Conservation (phyloP, 92 coral and sea anemone species). For the Zoanthus solanderi region DNA sequence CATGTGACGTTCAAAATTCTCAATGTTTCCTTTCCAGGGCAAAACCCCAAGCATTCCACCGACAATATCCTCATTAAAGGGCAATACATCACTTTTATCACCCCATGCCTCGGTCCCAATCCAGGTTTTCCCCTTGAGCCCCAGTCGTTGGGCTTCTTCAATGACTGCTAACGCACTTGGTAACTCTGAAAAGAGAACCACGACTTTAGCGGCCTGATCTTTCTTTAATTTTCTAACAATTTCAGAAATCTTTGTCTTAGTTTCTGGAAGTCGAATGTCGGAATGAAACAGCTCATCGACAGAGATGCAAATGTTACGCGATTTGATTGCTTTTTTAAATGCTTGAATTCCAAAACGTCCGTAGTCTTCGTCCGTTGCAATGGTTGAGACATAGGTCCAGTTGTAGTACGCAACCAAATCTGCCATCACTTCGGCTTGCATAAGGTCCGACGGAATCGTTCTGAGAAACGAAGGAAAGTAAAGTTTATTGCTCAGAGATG, state of each 20-base stretch:
- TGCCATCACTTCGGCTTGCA: constrained; percentile 97
- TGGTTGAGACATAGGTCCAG: constrained; percentile 92
- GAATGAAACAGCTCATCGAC: constrained; percentile 89
- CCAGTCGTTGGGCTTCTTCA: constrained; percentile 88
- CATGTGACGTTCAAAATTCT: constrained; percentile 76
- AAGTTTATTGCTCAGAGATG: constrained; percentile 83
- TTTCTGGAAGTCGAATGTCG: constrained; percentile 71
- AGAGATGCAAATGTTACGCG: constrained; percentile 86
- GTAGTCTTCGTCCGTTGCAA: constrained; percentile 96
- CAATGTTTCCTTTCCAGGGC: constrained; percentile 78
- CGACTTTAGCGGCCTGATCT: constrained; percentile 77
- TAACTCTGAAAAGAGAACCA: constrained; percentile 86
- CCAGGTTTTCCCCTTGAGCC: constrained; percentile 87
- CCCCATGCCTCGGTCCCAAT: constrained; percentile 99
- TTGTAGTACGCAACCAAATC: constrained; percentile 72
- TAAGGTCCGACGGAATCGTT: constrained; percentile 93
- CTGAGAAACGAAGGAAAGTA: constrained; percentile 90
- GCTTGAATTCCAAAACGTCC: constrained; percentile 93
- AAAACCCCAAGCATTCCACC: constrained; percentile 92
- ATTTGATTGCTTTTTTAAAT: constrained; percentile 83
- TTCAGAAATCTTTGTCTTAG: constrained; percentile 69
- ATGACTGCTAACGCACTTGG: constrained; percentile 89
- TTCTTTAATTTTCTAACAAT: constrained; percentile 76
- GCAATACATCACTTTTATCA: constrained; percentile 67
- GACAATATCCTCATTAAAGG: constrained; percentile 69